Base-by-base conservation (phyloP, 2,113 vertebrate genomes). In the Neolamprologus ventralis region DNA sequence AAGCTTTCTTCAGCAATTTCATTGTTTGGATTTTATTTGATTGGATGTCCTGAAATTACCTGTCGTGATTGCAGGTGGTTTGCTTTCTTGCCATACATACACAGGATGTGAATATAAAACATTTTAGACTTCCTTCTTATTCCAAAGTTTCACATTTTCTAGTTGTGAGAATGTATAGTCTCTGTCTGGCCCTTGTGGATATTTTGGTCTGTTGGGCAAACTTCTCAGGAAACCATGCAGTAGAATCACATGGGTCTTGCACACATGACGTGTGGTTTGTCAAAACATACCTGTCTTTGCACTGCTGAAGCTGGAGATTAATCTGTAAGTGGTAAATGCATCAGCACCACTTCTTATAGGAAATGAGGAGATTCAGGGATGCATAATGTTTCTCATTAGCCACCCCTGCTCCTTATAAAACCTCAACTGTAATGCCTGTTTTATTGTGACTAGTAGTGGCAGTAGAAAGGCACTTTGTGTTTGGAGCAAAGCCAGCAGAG, bases 291-390 rank as follows among this genome's bases (percentile, higher is more conserved):
- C 90, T 88, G 79, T 88, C 87, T 91, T 91, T 91, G 81, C 23
- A 28, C 10, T 8, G 79, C 9, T 75, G 83, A 90, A 85, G 75
- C 65, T 86, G 82, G 71, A 89, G 88, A 91, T 90, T 68, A 82
- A 90, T 91, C 88, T 84, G 33, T 91, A 92, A 91, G 92, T 90
- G 89, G 87, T 88, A 88, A 92, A 85, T 68, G 85, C 88, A 91
- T 88, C 83, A 81, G 82, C 47, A 71, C 28, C 54, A 58, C 78
- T 80, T 90, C 88, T 92, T 86, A 55, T 45, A 85, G 89, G 55
- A 82, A 89, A 85, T 83, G 60, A 82, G 65, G 81, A 86, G 42
- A 57, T 78, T 85, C 80, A 28, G 68, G 21, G 80, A 75, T 80
- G 86, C 92, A 65, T 83, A 78, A 85, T 91, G 86, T 71, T 88